Percentiles rank a stretch among this genome's conserved stretches.
Evolutionary conservation across 2,888 invertebrate species (phyloP).

Genomic region (Spatulosminthurus flaviceps): DNA sequence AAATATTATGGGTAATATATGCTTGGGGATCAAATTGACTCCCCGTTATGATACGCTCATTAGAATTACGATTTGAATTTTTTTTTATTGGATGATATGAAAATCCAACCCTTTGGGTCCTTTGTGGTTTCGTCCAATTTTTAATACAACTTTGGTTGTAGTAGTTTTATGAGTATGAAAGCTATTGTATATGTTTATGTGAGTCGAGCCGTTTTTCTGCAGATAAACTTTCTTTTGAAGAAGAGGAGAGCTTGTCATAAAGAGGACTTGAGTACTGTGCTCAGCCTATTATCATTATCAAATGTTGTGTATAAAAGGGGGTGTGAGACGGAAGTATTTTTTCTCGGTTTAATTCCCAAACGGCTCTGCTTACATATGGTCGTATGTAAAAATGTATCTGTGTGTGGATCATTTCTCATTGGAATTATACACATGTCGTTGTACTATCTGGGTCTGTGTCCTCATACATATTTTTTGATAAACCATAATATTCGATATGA

Average conservation of each 20-base stretch:
- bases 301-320: slow-evolving; percentile 45
- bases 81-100: neutral
- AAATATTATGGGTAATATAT: neutral
- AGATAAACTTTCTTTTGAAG: neutral
- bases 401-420: neutral
- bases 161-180: too few relatives aligned
- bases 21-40: neutral
- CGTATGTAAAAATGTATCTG: neutral
- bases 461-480: neutral
- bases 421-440: neutral
- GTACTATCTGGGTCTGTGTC: neutral
- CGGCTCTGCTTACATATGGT: slow-evolving; percentile 26
- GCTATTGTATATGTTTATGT: too few relatives aligned
- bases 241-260: neutral
- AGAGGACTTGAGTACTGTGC: slow-evolving; percentile 18
- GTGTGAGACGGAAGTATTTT: slow-evolving; percentile 52
- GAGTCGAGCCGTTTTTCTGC: too few relatives aligned
- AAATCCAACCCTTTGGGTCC: neutral
- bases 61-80: neutral
- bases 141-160: too few relatives aligned
- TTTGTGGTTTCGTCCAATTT: neutral
- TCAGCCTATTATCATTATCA: slow-evolving; percentile 44
- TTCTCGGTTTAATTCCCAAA: slow-evolving; percentile 51
- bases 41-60: neutral
- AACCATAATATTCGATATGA: neutral